Conservation (phyloP, 2,113 vertebrate genomes). For the mouse (Mus musculus) region DNA sequence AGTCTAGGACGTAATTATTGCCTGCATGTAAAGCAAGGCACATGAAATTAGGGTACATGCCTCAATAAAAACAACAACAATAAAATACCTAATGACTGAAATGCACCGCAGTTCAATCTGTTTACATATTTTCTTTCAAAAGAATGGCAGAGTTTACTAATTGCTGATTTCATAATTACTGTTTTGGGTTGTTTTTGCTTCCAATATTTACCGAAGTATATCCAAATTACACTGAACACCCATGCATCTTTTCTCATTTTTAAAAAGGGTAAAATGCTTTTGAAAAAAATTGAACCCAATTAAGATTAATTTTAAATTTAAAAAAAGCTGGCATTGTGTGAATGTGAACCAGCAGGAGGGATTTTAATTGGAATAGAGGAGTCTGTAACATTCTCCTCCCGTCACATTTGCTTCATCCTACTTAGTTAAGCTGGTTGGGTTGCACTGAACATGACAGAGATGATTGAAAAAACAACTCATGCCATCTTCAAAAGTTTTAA, state of each 20-base stretch:
- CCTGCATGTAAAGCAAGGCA: background rate
- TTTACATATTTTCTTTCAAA: slow-evolving; percentile 64
- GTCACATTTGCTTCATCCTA: slow-evolving; percentile 34
- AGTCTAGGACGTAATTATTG: slow-evolving; percentile 48
- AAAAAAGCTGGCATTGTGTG: slow-evolving; percentile 8
- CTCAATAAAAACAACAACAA: slow-evolving; percentile 15
- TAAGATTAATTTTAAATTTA: slow-evolving; percentile 71
- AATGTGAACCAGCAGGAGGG: background rate
- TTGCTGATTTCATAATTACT: slow-evolving; percentile 66
- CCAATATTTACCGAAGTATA: slow-evolving; percentile 68
- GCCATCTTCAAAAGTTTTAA: background rate
- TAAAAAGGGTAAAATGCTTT: slow-evolving; percentile 51
- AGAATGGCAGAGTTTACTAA: slow-evolving; percentile 65
- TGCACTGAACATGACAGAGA: slow-evolving; percentile 23
- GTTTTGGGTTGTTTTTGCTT: slow-evolving; percentile 57
- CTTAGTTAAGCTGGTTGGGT: slow-evolving; percentile 4
- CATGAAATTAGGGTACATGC: background rate
- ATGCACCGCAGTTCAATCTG: slow-evolving; percentile 28
- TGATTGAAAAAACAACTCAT: slow-evolving; percentile 8
- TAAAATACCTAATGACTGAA: background rate
- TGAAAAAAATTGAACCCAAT: slow-evolving; percentile 58
- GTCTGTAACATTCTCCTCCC: background rate
- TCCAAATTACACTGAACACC: slow-evolving; percentile 56
- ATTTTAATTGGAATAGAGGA: slow-evolving; percentile 58
- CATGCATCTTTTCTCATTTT: slow-evolving; percentile 51